Percentiles rank a stretch among this genome's conserved stretches.
phyloP scores from a whole-genome alignment of 2,888 invertebrate species.

The Lobophora halterata region DNA sequence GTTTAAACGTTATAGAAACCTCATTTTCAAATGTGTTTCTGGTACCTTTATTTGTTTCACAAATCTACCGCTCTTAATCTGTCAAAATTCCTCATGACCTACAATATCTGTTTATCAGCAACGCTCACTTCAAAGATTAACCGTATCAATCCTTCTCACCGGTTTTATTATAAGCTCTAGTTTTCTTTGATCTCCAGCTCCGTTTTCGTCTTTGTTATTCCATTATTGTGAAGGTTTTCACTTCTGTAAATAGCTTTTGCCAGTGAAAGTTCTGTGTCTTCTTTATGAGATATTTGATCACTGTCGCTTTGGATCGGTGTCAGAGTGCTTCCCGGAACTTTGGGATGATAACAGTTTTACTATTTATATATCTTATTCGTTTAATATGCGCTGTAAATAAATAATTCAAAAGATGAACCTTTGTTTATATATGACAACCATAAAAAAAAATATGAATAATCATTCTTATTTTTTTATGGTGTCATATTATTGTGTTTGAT shows the following conservation, averaged over 20 bases:
- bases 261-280: slow-evolving; percentile 15
- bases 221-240: too few species aligned
- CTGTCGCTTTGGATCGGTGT: slow-evolving; percentile 22
- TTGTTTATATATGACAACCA: too few species aligned
- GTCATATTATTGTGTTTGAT: too few species aligned
- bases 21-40: not conserved
- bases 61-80: slow-evolving; percentile 19
- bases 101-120: slow-evolving; percentile 28
- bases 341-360: slow-evolving; percentile 23
- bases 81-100: slow-evolving; percentile 23
- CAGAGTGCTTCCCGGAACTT: slow-evolving; percentile 20
- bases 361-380: slow-evolving; percentile 9
- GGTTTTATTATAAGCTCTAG: slow-evolving; percentile 36
- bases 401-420: too few species aligned
- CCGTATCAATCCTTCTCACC: slow-evolving; percentile 33
- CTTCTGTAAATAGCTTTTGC: slow-evolving; percentile 27
- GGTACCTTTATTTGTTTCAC: not conserved
- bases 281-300: slow-evolving; percentile 18
- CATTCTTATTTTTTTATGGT: too few species aligned
- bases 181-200: slow-evolving; percentile 32
- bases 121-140: slow-evolving; percentile 32
- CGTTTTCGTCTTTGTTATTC: slow-evolving; percentile 16
- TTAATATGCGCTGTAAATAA: not conserved
- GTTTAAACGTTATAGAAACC: not conserved
- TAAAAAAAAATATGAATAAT: too few species aligned